A percentile compares a stretch with the other conserved stretches of the same genome.
Evolutionary conservation across 2,113 vertebrate species (phyloP).

Genomic region (Dendrocopos noguchii): DNA sequence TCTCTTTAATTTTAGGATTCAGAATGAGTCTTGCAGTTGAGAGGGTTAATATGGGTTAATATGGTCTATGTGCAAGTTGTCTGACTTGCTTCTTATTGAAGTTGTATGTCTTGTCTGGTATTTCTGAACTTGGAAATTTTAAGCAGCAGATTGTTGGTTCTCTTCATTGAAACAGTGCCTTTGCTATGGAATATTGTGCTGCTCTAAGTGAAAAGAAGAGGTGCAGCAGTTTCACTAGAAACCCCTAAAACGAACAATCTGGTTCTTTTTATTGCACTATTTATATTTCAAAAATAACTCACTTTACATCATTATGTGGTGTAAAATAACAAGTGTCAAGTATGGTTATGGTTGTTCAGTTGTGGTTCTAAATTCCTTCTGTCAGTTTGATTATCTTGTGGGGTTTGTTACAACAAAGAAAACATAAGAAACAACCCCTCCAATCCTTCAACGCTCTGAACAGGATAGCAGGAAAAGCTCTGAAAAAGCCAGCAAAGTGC

Average conservation of each 20-base stretch:
- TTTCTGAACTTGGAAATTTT: not conserved
- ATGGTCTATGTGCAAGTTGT: not conserved
- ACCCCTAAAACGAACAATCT: fast-evolving
- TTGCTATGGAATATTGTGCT: not conserved
- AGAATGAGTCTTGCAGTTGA: too few relatives aligned
- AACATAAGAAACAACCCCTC: not conserved
- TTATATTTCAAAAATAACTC: not conserved
- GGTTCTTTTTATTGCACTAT: not conserved
- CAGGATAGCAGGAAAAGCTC: not conserved
- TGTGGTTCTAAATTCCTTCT: not conserved
- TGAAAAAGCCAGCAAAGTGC: not conserved
- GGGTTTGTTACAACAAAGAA: not conserved
- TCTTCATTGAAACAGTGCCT: not conserved
- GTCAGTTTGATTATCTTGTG: not conserved
- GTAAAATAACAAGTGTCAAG: not conserved
- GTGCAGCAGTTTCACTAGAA: not conserved
- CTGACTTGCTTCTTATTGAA: not conserved
- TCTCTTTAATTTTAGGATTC: too few relatives aligned
- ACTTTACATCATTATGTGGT: not conserved
- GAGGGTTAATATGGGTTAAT: too few relatives aligned
- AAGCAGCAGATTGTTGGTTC: not conserved
- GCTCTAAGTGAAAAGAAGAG: not conserved
- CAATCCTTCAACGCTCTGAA: not conserved
- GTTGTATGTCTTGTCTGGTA: not conserved
- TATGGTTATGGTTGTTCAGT: not conserved